Evolutionary conservation across 2,888 invertebrate genomes (phyloP).

Genomic region (Clivina fossor): DNA sequence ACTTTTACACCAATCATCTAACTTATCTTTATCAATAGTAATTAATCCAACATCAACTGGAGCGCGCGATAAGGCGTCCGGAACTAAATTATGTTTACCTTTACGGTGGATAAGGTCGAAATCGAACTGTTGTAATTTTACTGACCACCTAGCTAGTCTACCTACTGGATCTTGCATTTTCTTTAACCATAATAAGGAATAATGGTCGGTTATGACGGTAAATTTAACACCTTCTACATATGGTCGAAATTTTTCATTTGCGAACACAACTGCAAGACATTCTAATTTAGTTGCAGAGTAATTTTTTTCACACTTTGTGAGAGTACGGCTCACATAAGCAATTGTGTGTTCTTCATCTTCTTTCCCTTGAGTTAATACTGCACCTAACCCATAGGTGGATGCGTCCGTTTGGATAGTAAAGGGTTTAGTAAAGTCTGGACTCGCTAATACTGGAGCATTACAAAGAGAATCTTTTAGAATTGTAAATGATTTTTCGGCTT

Average conservation of each 20-base stretch:
- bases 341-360: neutral
- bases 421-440: neutral
- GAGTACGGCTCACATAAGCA: slow-evolving; percentile 1
- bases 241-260: slow-evolving; percentile 1
- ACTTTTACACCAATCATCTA: too few relatives aligned
- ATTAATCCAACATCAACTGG: neutral
- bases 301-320: neutral
- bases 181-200: neutral
- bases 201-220: neutral
- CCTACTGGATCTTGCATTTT: neutral
- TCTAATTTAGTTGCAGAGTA: neutral
- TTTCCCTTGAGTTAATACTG: neutral
- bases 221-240: neutral
- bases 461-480: neutral
- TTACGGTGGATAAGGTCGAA: neutral
- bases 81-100: neutral
- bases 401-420: neutral
- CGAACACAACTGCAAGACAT: neutral
- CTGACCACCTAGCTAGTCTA: slow-evolving; percentile 1
- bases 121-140: neutral
- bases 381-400: neutral
- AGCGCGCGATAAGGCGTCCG: neutral
- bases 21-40: too few relatives aligned
- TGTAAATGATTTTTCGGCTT: neutral
- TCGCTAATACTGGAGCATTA: neutral